Base-by-base conservation (phyloP, 2,113 vertebrate genomes). In the Scytalopus superciliaris region DNA sequence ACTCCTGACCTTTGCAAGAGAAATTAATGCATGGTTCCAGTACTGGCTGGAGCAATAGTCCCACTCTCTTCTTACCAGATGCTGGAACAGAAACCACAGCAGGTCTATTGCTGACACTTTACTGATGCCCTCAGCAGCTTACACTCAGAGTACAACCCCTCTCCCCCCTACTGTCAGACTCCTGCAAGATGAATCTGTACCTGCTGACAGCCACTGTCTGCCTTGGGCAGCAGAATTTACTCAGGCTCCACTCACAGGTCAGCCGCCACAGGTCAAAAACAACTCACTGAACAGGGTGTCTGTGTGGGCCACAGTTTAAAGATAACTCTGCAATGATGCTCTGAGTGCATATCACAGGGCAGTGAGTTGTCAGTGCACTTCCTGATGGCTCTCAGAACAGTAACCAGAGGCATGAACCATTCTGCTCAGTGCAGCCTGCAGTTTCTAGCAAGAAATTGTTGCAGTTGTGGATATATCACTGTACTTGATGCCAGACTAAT, bases 141-240 rank as follows among this genome's bases (percentile, higher is more conserved):
- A 18, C 30, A 18, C 72, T 47, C 21, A 0, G 8, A 31, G 27
- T 0, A 3, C 35, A n/a, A 0, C 6, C 53, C 24, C 40, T 50
- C 6, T 45, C 14, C 50, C 68, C 16, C 27, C 3, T 0, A 64
- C 0, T 18, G 23, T 30, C 49, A 30, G 25, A 30, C 12, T 35
- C 27, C 69, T 5, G 31, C 42, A 12, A 4, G 39, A 25, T 12
- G 22, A 28, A 10, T 40, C n/a, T 33, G n/a, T 16, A 13, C 42
- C 63, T 47, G 55, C 44, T 57, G 55, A 57, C 21, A 33, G n/a
- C 33, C 33, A n/a, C 33, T 57, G 55, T 14, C 55, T 47, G 53
- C 50, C 44, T 57, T 4, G 52, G 69, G 50, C 25, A 7, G 24
- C 77, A 72, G 56, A 63, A 75, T 59, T 12, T 19, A 59, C 57